Evolutionary conservation across 2,888 invertebrate genomes (phyloP).

Genomic region (Archips xylosteana): DNA sequence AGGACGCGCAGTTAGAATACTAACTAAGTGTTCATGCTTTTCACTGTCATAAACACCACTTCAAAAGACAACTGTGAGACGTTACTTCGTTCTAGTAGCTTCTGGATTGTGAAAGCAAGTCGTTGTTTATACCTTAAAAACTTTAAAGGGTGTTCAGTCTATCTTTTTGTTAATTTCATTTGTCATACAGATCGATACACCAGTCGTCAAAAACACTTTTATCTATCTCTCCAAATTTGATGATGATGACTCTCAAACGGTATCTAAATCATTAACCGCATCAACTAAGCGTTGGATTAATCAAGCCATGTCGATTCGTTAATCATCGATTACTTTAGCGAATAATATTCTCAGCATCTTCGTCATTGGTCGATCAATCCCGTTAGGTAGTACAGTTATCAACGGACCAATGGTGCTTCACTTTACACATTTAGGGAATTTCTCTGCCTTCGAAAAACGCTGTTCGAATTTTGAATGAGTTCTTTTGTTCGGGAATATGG

Average conservation of each 20-base stretch:
- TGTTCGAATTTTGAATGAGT: constrained; percentile 51
- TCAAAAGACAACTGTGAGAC: constrained; percentile 15
- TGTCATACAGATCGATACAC: neutral
- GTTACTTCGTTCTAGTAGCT: neutral
- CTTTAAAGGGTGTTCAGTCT: neutral
- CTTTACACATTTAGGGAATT: constrained; percentile 45
- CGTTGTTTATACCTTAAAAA: neutral
- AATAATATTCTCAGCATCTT: constrained; percentile 25
- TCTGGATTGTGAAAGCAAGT: constrained; percentile 9
- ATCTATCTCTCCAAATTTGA: neutral
- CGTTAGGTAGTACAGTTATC: constrained; percentile 37
- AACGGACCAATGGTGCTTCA: constrained; percentile 25
- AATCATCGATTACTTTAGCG: constrained; percentile 17
- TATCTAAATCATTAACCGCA: constrained; percentile 30
- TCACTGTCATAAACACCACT: constrained; percentile 22
- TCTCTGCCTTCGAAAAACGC: constrained; percentile 49
- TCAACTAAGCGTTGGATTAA: constrained; percentile 38
- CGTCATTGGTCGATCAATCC: constrained; percentile 26
- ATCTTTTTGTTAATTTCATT: neutral
- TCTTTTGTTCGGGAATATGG: constrained; percentile 55
- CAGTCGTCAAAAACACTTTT: neutral
- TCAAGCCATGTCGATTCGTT: constrained; percentile 24
- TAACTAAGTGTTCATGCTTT: constrained; percentile 20
- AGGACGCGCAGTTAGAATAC: constrained; percentile 20
- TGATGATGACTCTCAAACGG: constrained; percentile 3